These are phyloP conservation scores for Agrilus planipennis DNA, from an alignment of 1,140 invertebrate genomes.

Conservation along the genomic window DNA sequence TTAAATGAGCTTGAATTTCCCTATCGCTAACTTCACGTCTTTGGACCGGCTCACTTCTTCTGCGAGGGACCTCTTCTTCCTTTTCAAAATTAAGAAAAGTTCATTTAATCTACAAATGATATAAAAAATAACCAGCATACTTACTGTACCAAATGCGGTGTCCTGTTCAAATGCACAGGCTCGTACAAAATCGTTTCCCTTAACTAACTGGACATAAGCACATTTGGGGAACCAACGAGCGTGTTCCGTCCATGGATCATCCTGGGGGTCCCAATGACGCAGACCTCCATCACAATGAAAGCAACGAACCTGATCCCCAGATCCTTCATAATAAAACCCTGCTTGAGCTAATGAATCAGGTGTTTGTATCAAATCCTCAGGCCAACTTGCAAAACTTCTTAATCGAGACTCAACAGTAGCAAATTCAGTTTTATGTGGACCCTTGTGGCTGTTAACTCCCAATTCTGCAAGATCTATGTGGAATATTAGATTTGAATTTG, in stretches of 20 bases:
- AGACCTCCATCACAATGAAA: constrained; percentile 86
- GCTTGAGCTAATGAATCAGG: constrained; percentile 55
- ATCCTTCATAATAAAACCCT: constrained; percentile 56
- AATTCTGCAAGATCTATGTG: constrained; percentile 41
- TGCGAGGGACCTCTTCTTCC: constrained; percentile 7
- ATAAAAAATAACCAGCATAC: background rate
- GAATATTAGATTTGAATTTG: constrained; percentile 26
- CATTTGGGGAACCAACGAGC: constrained; percentile 81
- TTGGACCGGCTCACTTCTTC: constrained; percentile 1
- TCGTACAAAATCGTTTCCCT: constrained; percentile 66
- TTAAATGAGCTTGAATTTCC: constrained; percentile 43
- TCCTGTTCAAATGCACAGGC: constrained; percentile 30
- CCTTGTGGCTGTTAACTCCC: constrained; percentile 49
- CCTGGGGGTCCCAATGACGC: constrained; percentile 70
- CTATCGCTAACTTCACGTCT: constrained; percentile 34
- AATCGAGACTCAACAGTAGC: constrained; percentile 50
- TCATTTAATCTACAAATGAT: background rate
- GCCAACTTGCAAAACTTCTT: constrained; percentile 52
- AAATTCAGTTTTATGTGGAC: constrained; percentile 47
- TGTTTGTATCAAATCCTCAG: constrained; percentile 46
- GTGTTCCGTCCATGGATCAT: constrained; percentile 85
- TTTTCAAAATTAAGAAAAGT: background rate
- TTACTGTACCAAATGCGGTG: background rate
- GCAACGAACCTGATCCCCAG: constrained; percentile 68
- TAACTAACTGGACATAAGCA: constrained; percentile 62